Evolutionary conservation across 1,140 invertebrate species (phyloP).

Genomic region (Rhagoletis pomonella): DNA sequence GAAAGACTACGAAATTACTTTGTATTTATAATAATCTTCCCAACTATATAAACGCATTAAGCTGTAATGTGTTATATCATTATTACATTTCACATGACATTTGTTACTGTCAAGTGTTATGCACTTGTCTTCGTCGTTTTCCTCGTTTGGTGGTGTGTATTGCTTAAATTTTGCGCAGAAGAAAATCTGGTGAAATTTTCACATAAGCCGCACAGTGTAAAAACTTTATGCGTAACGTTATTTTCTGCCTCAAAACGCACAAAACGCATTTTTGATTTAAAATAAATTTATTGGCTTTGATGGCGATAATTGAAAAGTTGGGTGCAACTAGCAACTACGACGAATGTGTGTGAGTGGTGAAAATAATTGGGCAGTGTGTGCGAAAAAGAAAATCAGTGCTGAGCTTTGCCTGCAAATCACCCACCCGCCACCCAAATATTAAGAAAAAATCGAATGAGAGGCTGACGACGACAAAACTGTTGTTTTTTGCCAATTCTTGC

Average conservation of each 20-base stretch:
- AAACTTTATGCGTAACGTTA: neutral
- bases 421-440: neutral
- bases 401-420: neutral
- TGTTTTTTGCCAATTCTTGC: slow-evolving; percentile 41
- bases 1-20: too few relatives aligned
- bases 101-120: neutral
- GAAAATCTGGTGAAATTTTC: slow-evolving; percentile 32
- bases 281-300: neutral
- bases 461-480: slow-evolving; percentile 22
- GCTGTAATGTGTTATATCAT: neutral
- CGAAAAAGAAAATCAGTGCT: neutral
- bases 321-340: neutral
- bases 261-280: neutral
- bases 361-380: neutral
- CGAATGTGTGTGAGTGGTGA: slow-evolving; percentile 10
- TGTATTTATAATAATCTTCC: too few relatives aligned
- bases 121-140: neutral
- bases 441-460: slow-evolving; percentile 33
- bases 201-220: neutral
- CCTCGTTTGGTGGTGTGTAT: neutral
- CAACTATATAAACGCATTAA: neutral
- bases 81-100: neutral
- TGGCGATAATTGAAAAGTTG: neutral
- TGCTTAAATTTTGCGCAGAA: slow-evolving; percentile 14
- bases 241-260: slow-evolving; percentile 8